A percentile compares a stretch with the other conserved stretches of the same genome.
phyloP scores from a whole-genome alignment of 2,797 vertebrate genomes.

The Arremon brunneinucha region DNA sequence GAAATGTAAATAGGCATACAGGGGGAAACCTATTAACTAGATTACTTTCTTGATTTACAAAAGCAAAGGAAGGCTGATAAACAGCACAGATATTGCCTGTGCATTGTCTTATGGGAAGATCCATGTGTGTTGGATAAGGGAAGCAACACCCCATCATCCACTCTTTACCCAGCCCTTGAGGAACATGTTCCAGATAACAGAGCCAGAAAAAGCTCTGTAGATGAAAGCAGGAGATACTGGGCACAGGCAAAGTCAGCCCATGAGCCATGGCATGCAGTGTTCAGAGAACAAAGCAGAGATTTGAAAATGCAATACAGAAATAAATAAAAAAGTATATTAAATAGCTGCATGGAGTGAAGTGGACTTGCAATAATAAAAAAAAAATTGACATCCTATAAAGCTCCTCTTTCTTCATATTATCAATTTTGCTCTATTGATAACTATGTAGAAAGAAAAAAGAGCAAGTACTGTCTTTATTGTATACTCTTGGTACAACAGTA shows the following conservation, averaged over 20 bases:
- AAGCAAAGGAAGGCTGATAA: not conserved
- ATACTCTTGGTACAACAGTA: not conserved
- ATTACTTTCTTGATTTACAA: not conserved
- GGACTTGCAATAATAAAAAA: not conserved
- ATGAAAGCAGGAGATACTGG: not conserved
- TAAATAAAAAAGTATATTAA: not conserved
- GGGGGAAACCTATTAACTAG: not conserved
- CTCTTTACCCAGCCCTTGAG: not conserved
- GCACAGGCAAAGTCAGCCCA: not conserved
- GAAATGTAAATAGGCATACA: not conserved
- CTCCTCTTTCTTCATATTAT: not conserved
- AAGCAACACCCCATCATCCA: not conserved
- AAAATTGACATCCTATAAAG: not conserved
- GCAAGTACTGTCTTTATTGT: not conserved
- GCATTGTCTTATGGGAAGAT: not conserved
- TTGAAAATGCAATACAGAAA: not conserved
- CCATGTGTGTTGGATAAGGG: not conserved
- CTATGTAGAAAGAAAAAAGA: not conserved
- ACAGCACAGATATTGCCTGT: not conserved
- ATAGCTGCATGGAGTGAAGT: not conserved
- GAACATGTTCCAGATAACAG: not conserved
- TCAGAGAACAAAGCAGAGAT: not conserved
- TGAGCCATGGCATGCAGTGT: not conserved
- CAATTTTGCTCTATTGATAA: not conserved
- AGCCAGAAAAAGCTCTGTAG: not conserved